A percentile compares a stretch with the other conserved stretches of the same genome.
These are phyloP conservation scores for Hermaeophaga mercurialis DNA, from an alignment of 2,888 invertebrate species.

Conservation along the genomic window DNA sequence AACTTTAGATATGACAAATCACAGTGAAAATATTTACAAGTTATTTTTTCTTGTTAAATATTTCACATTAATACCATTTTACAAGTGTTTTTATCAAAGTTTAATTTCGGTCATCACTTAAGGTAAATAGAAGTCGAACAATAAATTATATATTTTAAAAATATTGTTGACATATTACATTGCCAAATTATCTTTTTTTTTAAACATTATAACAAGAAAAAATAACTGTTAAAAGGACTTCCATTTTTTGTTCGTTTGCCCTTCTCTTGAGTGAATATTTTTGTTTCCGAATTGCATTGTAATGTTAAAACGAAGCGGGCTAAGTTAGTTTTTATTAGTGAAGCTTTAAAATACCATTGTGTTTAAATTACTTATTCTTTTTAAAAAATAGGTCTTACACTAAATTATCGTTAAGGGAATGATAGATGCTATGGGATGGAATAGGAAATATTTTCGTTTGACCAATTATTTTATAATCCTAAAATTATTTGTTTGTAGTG, in stretches of 20 bases:
- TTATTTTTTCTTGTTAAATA: not conserved
- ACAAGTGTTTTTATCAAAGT: no score
- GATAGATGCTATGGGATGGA: no score
- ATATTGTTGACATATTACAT: no score
- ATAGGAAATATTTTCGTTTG: no score
- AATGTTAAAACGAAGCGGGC: no score
- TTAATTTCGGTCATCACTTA: no score
- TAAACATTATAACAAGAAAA: not conserved
- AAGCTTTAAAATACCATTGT: not conserved
- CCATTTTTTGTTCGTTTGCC: conserved; percentile 1
- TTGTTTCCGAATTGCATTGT: not conserved
- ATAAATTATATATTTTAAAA: no score
- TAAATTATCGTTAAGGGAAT: no score
- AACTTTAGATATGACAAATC: conserved; percentile 49
- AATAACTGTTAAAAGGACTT: not conserved
- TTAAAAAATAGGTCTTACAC: not conserved
- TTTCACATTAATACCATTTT: not conserved
- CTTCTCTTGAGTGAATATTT: not conserved
- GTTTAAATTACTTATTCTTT: not conserved
- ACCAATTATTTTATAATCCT: no score
- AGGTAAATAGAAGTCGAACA: no score
- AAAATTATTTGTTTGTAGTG: no score
- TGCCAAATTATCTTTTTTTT: no score
- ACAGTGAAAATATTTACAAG: conserved; percentile 36
- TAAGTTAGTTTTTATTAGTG: not conserved